Conservation (phyloP, 1,140 invertebrate species). For the Pseudomyrmex sp. region DNA sequence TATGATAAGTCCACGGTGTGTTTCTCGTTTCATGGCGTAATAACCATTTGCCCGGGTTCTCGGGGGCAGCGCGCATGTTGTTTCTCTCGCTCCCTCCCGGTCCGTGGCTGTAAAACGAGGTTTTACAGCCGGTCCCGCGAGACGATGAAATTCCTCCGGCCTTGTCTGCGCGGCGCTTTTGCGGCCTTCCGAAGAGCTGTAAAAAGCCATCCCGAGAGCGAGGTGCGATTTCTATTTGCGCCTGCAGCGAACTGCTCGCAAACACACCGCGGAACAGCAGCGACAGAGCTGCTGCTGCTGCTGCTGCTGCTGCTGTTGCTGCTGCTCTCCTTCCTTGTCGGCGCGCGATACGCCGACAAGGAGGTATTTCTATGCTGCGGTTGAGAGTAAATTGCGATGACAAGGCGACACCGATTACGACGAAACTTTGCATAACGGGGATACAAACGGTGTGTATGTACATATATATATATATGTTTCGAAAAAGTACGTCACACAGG, state of each 20-base stretch:
- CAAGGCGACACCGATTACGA: conserved; percentile 21
- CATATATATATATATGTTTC: neutral
- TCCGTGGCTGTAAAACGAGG: conserved; percentile 48
- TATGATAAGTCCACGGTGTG: conserved; percentile 61
- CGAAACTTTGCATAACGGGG: neutral
- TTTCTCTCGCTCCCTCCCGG: neutral
- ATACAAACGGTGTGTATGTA: neutral
- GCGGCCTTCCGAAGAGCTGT: conserved; percentile 30
- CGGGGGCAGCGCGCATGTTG: conserved; percentile 51
- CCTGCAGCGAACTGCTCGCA: conserved; percentile 5
- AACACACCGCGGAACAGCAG: conserved; percentile 18
- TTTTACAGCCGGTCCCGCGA: conserved; percentile 63
- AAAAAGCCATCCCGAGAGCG: conserved; percentile 48
- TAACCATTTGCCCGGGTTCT: conserved; percentile 63
- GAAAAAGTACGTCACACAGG: neutral
- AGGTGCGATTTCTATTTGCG: conserved; percentile 60
- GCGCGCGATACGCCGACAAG: neutral
- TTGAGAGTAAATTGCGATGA: conserved; percentile 14
- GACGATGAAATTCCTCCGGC: conserved; percentile 60
- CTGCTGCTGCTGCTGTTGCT: no score
- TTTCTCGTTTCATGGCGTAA: conserved; percentile 62
- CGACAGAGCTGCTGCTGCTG: neutral
- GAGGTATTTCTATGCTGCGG: neutral
- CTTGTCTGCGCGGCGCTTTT: conserved; percentile 39
- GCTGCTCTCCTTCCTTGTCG: no score